Evolutionary conservation across 2,797 vertebrate species (phyloP).

Genomic region (Sebastes melanostomus): DNA sequence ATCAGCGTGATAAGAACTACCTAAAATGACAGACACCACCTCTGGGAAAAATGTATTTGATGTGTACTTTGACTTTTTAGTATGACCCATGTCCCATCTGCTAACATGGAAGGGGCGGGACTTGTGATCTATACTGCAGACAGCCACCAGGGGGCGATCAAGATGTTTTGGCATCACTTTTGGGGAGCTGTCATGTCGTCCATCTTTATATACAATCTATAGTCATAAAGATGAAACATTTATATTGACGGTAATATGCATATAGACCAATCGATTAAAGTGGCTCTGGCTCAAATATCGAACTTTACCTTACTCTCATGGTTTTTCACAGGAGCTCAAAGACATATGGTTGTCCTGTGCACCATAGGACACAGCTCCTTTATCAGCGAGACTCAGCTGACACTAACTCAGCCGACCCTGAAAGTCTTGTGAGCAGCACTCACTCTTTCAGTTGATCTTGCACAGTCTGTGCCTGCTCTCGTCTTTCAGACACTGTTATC

Average conservation of each 20-base stretch:
- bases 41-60: too few relatives aligned
- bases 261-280: neutral
- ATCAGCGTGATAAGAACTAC: too few relatives aligned
- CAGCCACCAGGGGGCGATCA: too few relatives aligned
- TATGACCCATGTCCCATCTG: too few relatives aligned
- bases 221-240: neutral
- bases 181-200: too few relatives aligned
- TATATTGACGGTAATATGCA: neutral
- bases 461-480: neutral
- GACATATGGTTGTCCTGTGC: neutral
- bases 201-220: too few relatives aligned
- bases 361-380: conserved; percentile 30
- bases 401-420: neutral
- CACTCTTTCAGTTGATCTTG: neutral
- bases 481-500: neutral
- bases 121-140: neutral
- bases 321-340: conserved; percentile 1
- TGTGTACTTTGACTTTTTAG: too few relatives aligned
- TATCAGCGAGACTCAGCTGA: conserved; percentile 41
- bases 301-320: neutral
- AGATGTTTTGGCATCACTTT: too few relatives aligned
- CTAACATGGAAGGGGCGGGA: neutral
- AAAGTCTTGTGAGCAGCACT: conserved; percentile 33
- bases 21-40: too few relatives aligned
- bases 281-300: neutral